Base-by-base conservation (phyloP, 2,888 invertebrate species). In the Eubasilissa splendida region DNA sequence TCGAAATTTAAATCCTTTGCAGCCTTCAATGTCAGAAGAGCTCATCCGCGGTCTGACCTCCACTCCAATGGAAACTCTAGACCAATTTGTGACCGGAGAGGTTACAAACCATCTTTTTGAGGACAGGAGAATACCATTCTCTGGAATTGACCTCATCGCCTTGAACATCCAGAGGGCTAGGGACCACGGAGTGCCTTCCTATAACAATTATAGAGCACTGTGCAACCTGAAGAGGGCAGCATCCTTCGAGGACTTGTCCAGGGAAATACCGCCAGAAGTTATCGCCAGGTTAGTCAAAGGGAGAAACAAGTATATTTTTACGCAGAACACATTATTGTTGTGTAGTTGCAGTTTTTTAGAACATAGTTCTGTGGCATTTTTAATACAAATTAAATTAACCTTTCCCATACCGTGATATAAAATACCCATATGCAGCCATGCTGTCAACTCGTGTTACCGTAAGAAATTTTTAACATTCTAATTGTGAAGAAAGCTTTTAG, bases 101-200 rank as follows among this genome's bases (percentile, higher is more conserved):
- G 96, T 97, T 0, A 97, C 97, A 9, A 97, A 98, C 88, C 98
- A 98, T 88, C 90, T 98, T 78, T 98, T 98, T 87, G 98, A 98
- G 88, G 96, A 97, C 86, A 92, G 94, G 14, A 94, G 94, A 83
- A 94, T 96, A 84, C 97, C 97, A 0, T 97, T 97, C 88, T 97
- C 97, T 0, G 98, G 98, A 9, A 91, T 98, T 80, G 98, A 98
- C 89, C 90, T 98, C 76, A 93, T 97, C n/a, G 95, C 98, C 0
- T 90, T 98, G 31, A 98, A 98, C 86, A 91, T 98, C 76, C 97
- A 97, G 87, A 91, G 97, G 89, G 95, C 93, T 0, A 92, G 97
- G 85, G 97, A 97, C 87, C 97, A 97, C 85, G 97, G 97, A 0
- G 89, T 97, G 56, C 95, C 95, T 0, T 94, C 96, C 0, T 97